phyloP scores from a whole-genome alignment of 2,888 invertebrate species.

The Drosophila emarginata region DNA sequence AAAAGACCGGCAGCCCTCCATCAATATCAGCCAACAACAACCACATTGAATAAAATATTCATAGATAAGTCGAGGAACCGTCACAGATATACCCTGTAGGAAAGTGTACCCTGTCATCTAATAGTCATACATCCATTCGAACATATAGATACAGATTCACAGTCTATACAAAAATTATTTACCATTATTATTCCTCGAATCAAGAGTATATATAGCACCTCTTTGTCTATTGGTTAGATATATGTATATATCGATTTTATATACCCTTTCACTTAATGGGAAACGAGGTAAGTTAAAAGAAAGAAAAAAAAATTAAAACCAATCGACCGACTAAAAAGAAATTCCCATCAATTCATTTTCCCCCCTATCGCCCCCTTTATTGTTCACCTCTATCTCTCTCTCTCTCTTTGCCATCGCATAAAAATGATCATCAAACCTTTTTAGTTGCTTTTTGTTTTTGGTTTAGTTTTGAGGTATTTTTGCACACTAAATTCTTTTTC shows the following conservation, averaged over 20 bases:
- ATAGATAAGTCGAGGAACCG: neutral
- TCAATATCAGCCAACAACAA: slow-evolving; percentile 1
- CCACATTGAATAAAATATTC: neutral
- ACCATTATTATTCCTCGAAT: no score
- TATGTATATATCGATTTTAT: neutral
- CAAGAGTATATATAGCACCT: no score
- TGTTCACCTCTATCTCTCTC: neutral
- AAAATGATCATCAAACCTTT: slow-evolving; percentile 29
- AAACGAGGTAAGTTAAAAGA: slow-evolving; percentile 4
- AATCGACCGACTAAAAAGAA: slow-evolving; percentile 60
- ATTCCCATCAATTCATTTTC: slow-evolving; percentile 74
- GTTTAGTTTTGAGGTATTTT: slow-evolving; percentile 47
- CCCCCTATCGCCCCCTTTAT: slow-evolving; percentile 8
- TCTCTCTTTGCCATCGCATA: neutral
- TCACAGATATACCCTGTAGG: neutral
- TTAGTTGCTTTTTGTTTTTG: slow-evolving; percentile 15
- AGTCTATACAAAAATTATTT: no score
- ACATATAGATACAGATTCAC: no score
- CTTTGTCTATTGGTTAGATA: no score
- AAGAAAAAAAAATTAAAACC: slow-evolving; percentile 7
- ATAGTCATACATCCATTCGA: no score
- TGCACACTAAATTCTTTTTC: slow-evolving; percentile 38
- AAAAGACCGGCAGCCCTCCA: slow-evolving; percentile 70
- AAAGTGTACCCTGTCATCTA: neutral
- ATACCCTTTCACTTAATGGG: neutral